Evolutionary conservation across 2,113 vertebrate genomes (phyloP).

Genomic region (Numida meleagris): DNA sequence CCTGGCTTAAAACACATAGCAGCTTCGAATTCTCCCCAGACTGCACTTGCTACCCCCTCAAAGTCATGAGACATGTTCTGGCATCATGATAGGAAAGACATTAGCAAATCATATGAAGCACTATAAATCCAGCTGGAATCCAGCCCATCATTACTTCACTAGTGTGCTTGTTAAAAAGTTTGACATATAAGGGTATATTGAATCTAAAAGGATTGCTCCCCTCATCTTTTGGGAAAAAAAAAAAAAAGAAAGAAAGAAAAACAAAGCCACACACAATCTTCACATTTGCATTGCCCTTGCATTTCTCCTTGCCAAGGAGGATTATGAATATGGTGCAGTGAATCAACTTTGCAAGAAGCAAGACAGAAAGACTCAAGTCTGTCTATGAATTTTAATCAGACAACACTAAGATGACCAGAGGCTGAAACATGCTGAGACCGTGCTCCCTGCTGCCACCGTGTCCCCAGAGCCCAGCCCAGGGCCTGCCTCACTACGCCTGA

Average conservation of each 20-base stretch:
- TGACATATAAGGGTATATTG: not conserved
- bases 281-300: not conserved
- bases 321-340: not conserved
- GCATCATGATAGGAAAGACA: conserved; percentile 1
- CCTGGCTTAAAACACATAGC: not conserved
- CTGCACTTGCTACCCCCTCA: conserved; percentile 1
- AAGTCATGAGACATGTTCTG: not conserved
- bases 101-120: not conserved
- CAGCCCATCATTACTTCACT: not conserved
- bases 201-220: not conserved
- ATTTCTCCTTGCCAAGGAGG: not conserved
- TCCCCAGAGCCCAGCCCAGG: not conserved
- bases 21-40: not conserved
- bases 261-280: not conserved
- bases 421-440: not conserved
- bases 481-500: accelerated
- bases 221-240: not conserved
- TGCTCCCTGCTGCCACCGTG: not conserved
- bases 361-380: not conserved
- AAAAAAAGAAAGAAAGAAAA: not conserved
- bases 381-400: not conserved
- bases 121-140: not conserved
- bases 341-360: not conserved
- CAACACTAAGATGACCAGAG: not conserved
- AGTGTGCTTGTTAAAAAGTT: not conserved